Conservation (phyloP, 2,113 vertebrate genomes). For the Craseonycteris thonglongyai region DNA sequence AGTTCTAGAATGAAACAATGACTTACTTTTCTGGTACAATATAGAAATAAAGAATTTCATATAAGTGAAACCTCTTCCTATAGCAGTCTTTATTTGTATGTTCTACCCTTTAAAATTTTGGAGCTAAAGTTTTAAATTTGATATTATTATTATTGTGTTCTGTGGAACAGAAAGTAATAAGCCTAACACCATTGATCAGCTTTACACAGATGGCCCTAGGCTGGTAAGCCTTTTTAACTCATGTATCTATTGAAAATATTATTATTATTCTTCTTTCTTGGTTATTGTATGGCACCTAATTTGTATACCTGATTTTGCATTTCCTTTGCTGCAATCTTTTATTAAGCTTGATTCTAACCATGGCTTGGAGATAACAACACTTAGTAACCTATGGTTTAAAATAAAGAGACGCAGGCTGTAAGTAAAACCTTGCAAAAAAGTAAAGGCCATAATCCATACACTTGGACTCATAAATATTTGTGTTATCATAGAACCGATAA, state of each 20-base stretch:
- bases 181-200: not conserved
- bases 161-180: not conserved
- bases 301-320: not conserved
- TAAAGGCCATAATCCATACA: not conserved
- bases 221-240: not conserved
- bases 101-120: not conserved
- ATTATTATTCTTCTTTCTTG: not conserved
- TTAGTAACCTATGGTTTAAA: not conserved
- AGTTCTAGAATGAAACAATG: not conserved
- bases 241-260: not conserved
- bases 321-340: not conserved
- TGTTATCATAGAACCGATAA: not conserved
- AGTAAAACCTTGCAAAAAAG: not conserved
- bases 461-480: not conserved
- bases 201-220: not conserved
- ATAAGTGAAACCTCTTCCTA: not conserved
- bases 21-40: not conserved
- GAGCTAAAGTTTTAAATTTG: not conserved
- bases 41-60: not conserved
- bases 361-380: not conserved
- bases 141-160: not conserved
- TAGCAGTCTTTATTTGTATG: not conserved
- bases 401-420: not conserved
- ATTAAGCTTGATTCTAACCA: not conserved
- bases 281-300: not conserved